phyloP scores from a whole-genome alignment of 2,888 invertebrate species.

The Cryptus viduatorius region DNA sequence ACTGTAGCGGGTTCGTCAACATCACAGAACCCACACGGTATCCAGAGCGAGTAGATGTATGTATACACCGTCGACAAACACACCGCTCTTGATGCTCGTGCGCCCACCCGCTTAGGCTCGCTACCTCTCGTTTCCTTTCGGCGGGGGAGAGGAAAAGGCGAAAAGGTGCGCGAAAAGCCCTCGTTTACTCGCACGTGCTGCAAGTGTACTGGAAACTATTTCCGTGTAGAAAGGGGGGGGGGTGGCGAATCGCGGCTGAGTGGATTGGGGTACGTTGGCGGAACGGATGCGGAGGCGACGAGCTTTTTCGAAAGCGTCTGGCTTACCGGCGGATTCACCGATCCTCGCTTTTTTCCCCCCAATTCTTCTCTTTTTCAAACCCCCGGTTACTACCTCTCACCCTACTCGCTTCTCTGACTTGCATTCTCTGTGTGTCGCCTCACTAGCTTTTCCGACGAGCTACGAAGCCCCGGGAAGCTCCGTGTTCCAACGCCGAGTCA shows the following conservation, averaged over 20 bases:
- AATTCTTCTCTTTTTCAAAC: slow-evolving; percentile 21
- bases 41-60: background rate
- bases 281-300: slow-evolving; percentile 43
- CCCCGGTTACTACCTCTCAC: background rate
- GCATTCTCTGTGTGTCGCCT: slow-evolving; percentile 46
- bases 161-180: slow-evolving; percentile 58
- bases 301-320: slow-evolving; percentile 61
- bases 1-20: slow-evolving; percentile 5
- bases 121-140: slow-evolving; percentile 9
- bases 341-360: slow-evolving; percentile 37
- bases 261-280: slow-evolving; percentile 6
- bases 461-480: slow-evolving; percentile 41
- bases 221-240: slow-evolving; percentile 44
- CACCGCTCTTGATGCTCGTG: background rate
- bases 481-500: slow-evolving; percentile 42
- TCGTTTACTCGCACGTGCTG: slow-evolving; percentile 59
- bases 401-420: background rate
- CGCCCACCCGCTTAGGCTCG: background rate
- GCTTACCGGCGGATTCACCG: slow-evolving; percentile 64
- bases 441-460: slow-evolving; percentile 46
- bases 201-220: slow-evolving; percentile 58
- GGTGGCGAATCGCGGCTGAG: slow-evolving; percentile 48
- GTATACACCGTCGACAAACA: slow-evolving; percentile 6
- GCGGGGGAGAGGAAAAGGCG: slow-evolving; percentile 35
- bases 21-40: background rate